Evolutionary conservation across 1,140 invertebrate genomes (phyloP).

Genomic region (Lepidurus arcticus): DNA sequence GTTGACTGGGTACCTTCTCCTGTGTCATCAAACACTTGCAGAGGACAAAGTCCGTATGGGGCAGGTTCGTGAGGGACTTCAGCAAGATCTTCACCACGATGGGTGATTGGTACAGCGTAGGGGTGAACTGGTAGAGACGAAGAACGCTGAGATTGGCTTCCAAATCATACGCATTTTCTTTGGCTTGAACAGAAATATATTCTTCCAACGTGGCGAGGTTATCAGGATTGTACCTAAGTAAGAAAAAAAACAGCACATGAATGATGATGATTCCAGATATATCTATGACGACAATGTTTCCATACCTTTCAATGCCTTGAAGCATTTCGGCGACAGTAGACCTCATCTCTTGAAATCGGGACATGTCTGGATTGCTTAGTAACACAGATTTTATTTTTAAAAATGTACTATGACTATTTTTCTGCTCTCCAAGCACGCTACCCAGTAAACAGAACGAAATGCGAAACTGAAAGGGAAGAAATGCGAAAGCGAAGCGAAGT

Average conservation of each 20-base stretch:
- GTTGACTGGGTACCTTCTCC: slow-evolving; percentile 60
- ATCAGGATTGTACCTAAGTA: slow-evolving; percentile 84
- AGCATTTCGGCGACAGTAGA: slow-evolving; percentile 64
- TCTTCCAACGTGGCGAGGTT: slow-evolving; percentile 81
- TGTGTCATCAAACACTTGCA: slow-evolving; percentile 91
- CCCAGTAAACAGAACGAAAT: too few relatives aligned
- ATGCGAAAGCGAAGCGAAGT: too few relatives aligned
- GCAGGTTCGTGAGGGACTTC: slow-evolving; percentile 92
- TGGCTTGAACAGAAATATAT: slow-evolving; percentile 87
- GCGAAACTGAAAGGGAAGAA: too few relatives aligned
- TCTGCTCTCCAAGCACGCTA: not conserved
- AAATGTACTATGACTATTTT: not conserved
- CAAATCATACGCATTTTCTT: slow-evolving; percentile 89
- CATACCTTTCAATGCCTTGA: slow-evolving; percentile 71
- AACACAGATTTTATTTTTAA: not conserved
- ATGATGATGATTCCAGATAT: too few relatives aligned
- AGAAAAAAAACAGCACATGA: slow-evolving; percentile 36
- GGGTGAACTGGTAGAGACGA: slow-evolving; percentile 89
- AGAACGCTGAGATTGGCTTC: slow-evolving; percentile 91
- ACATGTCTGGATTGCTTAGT: not conserved
- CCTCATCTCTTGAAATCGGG: slow-evolving; percentile 60
- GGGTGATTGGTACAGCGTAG: slow-evolving; percentile 73
- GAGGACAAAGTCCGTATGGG: slow-evolving; percentile 92
- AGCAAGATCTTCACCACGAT: slow-evolving; percentile 80
- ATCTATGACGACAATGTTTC: not conserved